Base-by-base conservation (phyloP, 2,113 vertebrate genomes). In the Ochotona princeps region DNA sequence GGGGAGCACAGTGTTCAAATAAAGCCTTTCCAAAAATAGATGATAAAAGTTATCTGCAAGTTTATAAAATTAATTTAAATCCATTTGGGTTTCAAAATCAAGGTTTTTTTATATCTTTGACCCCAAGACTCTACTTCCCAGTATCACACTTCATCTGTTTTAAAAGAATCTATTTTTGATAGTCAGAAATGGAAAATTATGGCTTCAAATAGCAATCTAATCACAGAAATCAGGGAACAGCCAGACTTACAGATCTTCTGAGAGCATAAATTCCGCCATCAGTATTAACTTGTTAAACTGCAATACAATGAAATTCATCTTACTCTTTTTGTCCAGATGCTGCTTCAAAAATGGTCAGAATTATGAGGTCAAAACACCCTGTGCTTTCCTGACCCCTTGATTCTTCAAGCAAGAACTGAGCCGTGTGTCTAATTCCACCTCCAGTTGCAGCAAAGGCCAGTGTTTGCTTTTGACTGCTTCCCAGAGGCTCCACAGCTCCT, bases 61-160 rank as follows among this genome's bases (percentile, higher is more conserved):
- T 69, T 10, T 74, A 49, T 79, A 65, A 70, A 92, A 88, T 88
- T 69, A 88, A 92, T 54, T 84, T 76, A 75, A 88, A 83, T 63
- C 69, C 57, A 78, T 65, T 51, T 79, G 65, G 65, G 65, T 21
- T 92, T 95, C 28, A 92, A 74, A 87, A 72, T 60, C 70, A 47
- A 91, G 65, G 9, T n/a, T 57, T 92, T 90, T 93, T 89, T 80
- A 32, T 89, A 67, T 89, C 83, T 26, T 13, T 83, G 86, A 92
- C 65, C 85, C 82, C 12, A 30, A 67, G 60, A 79, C 23, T 73
- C 35, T 60, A 78, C 47, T 88, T 89, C 70, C 26, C 74, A 74
- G 25, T 44, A 84, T 82, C 83, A 82, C 11, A 51, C 20, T 44
- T 94, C 83, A 47, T 67, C 75, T 90, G 61, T 69, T 90, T 65